Base-by-base conservation (phyloP, 2,113 vertebrate genomes). In the Elachura formosa region DNA sequence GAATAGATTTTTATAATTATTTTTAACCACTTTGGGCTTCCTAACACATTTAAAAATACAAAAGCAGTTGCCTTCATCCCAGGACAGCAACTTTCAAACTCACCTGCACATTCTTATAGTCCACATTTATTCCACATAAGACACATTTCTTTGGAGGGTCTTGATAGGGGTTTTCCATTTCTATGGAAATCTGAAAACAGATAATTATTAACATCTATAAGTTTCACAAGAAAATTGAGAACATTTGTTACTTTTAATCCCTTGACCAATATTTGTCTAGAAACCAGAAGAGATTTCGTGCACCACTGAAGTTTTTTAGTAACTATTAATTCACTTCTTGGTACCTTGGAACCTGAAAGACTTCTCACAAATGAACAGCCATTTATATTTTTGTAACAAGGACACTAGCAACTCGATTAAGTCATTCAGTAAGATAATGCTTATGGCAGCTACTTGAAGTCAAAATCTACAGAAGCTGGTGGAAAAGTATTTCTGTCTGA, bases 81-180 rank as follows among this genome's bases (percentile, higher is more conserved):
- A 51, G 40, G 6, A 51, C 54, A 36, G 17, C 13, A 64, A 21
- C 26, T 64, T 55, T 28, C 51, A 41, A 69, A 77, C 98, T 97
- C 83, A 99, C 99, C 99, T 99, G 99, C 14, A 98, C 94, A 36
- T 99, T 99, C 96, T 99, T 99, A 87, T 97, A 99, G 91, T 99
- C 98, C 75, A 99, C 98, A 4, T 86, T 73, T 89, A 99, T 87
- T 52, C 95, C 98, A 90, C 99, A 99, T 34, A 99, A 98, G 34
- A 98, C 18, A 75, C 99, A 99, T 72, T 88, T 98, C 92, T 98
- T 98, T 77, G 96, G 97, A n/a, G 98, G 97, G 20, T 99, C 97
- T 94, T 98, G 98, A 76, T 98, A 99, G 14, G 99, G 99, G 87
- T 99, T 99, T 75, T 99, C 98, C 97, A 99, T 99, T 69, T 97